phyloP scores from a whole-genome alignment of 2,888 invertebrate genomes.

The Notodromas monacha region DNA sequence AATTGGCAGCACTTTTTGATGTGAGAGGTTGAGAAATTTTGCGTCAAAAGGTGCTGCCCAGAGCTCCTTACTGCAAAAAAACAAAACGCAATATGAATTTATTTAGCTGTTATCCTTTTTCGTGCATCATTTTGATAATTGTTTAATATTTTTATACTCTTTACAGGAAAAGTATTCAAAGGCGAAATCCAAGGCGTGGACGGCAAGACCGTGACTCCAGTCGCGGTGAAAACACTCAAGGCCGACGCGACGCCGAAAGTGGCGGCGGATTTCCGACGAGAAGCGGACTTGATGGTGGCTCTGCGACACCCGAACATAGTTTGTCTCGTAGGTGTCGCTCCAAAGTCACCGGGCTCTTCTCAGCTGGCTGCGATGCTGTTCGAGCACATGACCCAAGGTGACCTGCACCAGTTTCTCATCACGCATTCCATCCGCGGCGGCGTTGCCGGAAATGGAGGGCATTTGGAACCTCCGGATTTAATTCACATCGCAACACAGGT shows the following conservation, averaged over 20 bases:
- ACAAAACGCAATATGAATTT: too few species aligned
- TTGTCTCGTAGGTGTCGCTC: conserved; percentile 62
- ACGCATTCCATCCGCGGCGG: conserved; percentile 45
- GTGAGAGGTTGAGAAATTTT: too few species aligned
- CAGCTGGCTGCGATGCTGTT: conserved; percentile 82
- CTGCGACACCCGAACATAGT: conserved; percentile 81
- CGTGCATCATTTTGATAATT: too few species aligned
- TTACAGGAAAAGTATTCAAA: conserved; percentile 55
- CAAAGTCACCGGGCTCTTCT: too few species aligned
- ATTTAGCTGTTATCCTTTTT: too few species aligned
- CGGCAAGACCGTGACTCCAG: conserved; percentile 23
- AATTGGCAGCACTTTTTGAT: too few species aligned
- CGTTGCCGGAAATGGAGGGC: too few species aligned
- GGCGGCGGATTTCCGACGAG: conserved; percentile 61
- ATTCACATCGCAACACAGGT: too few species aligned
- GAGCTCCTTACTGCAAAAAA: too few species aligned
- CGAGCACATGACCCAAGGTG: conserved; percentile 88
- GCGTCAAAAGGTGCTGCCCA: too few species aligned
- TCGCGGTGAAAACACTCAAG: conserved; percentile 74
- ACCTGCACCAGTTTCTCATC: conserved; percentile 78
- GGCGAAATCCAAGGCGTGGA: conserved; percentile 33
- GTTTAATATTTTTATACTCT: too few species aligned
- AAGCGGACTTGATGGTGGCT: conserved; percentile 76
- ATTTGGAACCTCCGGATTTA: too few species aligned
- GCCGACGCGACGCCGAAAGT: conserved; percentile 70